A percentile compares a stretch with the other conserved stretches of the same genome.
Evolutionary conservation across 2,113 vertebrate genomes (phyloP).

Genomic region (Gobius niger): DNA sequence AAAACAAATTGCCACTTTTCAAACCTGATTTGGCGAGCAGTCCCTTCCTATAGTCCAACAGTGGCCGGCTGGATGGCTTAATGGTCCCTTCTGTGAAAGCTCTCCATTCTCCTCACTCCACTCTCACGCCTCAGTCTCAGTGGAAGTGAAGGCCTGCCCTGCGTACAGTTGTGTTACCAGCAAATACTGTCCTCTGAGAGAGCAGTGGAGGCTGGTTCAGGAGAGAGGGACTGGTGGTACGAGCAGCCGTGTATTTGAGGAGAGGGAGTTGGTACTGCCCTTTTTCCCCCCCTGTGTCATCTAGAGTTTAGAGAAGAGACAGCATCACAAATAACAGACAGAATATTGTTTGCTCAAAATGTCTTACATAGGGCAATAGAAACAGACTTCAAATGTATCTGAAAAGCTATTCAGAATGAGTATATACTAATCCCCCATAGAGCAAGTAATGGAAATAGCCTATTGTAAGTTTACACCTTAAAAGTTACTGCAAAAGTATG

Average conservation of each 20-base stretch:
- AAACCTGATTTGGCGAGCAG: slow-evolving; percentile 45
- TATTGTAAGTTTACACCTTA: slow-evolving; percentile 20
- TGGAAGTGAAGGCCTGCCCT: slow-evolving; percentile 42
- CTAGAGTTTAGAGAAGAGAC: slow-evolving; percentile 26
- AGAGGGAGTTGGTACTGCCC: slow-evolving; percentile 55
- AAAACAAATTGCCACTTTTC: neutral
- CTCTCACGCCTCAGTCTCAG: slow-evolving; percentile 47
- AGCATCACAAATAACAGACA: neutral
- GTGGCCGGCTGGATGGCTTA: slow-evolving; percentile 40
- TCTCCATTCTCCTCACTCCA: slow-evolving; percentile 55
- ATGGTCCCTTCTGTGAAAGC: slow-evolving; percentile 28
- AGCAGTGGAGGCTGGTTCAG: slow-evolving; percentile 63
- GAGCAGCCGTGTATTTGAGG: slow-evolving; percentile 41
- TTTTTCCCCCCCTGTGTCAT: slow-evolving; percentile 58
- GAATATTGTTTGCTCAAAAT: neutral
- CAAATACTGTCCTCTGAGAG: slow-evolving; percentile 31
- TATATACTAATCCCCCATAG: too few relatives aligned
- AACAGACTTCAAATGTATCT: neutral
- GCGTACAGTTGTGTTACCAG: slow-evolving; percentile 41
- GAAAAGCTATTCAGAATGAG: too few relatives aligned
- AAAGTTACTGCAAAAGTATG: neutral
- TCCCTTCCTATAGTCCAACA: slow-evolving; percentile 23
- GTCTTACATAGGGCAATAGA: neutral
- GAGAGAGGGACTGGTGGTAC: slow-evolving; percentile 57
- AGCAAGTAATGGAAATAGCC: neutral